Percentiles rank a stretch among this genome's conserved stretches.
phyloP scores from a whole-genome alignment of 2,797 vertebrate genomes.

The Xiphorhynchus erythropygius region DNA sequence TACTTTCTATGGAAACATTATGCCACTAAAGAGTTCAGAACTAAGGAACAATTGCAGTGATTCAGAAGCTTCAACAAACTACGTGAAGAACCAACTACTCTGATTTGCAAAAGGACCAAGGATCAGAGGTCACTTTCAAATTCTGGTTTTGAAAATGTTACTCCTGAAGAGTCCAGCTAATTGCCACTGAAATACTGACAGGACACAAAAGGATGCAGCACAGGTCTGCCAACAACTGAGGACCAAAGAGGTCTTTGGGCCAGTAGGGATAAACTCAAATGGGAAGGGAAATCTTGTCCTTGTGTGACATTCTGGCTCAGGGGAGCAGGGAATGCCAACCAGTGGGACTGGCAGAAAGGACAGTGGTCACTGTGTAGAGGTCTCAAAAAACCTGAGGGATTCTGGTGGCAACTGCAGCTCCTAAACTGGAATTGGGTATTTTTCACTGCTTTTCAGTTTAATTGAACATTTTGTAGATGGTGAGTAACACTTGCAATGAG shows the following conservation, averaged over 20 bases:
- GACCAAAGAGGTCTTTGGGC: neutral
- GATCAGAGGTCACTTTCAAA: neutral
- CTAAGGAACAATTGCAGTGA: neutral
- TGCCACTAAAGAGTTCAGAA: neutral
- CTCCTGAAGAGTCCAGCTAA: neutral
- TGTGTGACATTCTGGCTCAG: neutral
- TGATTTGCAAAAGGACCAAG: neutral
- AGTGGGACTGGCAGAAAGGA: neutral
- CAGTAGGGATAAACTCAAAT: neutral
- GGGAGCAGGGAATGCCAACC: neutral
- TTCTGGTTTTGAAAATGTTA: neutral
- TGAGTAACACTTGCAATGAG: constrained; percentile 54
- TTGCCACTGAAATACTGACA: neutral
- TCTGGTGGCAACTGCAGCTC: neutral
- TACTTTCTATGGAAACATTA: neutral
- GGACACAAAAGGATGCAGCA: neutral
- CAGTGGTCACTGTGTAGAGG: accelerated
- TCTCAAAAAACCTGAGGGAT: neutral
- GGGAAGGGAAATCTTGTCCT: neutral
- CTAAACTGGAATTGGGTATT: constrained; percentile 1
- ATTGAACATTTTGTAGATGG: constrained; percentile 28
- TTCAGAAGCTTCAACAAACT: neutral
- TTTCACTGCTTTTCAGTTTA: constrained; percentile 45
- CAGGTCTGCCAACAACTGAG: neutral
- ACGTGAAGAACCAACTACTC: neutral